phyloP scores from a whole-genome alignment of 2,797 vertebrate species.

The Gallinago solitaria region DNA sequence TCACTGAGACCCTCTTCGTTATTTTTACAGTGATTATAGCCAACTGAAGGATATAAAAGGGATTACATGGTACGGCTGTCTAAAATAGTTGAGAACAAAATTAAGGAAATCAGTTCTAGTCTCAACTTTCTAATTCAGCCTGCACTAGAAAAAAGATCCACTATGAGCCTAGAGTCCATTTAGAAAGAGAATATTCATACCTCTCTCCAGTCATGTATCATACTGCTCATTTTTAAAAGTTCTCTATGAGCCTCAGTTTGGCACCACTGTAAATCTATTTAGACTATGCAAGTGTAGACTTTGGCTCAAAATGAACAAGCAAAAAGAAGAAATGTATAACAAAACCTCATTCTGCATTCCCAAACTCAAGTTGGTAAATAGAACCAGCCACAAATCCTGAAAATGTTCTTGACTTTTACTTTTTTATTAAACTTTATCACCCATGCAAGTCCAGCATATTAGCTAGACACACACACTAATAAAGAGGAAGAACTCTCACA shows the following conservation, averaged over 20 bases:
- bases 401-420: background rate
- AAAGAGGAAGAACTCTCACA: background rate
- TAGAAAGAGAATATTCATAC: background rate
- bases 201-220: background rate
- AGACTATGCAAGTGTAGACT: background rate
- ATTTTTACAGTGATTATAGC: background rate
- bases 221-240: background rate
- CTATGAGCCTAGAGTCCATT: background rate
- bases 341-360: background rate
- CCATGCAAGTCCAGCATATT: background rate
- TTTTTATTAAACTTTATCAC: constrained; percentile 19
- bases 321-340: background rate
- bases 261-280: background rate
- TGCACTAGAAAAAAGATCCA: background rate
- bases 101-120: background rate
- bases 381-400: background rate
- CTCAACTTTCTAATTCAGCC: background rate
- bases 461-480: background rate
- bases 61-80: background rate
- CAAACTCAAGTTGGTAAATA: background rate
- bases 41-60: background rate
- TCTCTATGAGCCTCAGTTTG: background rate
- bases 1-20: background rate
- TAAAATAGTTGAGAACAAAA: background rate
- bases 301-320: background rate